Conservation (phyloP, 2,888 invertebrate genomes). For the Eurytoma adleriae region DNA sequence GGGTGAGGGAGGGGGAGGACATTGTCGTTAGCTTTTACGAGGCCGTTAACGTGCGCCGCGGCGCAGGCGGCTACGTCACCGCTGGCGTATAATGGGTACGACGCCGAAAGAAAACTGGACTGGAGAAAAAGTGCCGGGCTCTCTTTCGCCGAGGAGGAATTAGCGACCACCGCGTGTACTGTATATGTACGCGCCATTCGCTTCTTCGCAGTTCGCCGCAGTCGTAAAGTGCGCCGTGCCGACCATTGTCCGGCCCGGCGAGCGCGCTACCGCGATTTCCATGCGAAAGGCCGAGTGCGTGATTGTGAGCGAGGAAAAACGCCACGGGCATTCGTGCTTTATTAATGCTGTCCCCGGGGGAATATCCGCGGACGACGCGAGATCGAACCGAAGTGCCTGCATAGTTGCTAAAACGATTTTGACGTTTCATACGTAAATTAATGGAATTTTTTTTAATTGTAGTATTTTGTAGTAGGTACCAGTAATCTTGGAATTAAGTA, state of each 20-base stretch:
- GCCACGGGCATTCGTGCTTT: too few species aligned
- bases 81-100: slow-evolving; percentile 55
- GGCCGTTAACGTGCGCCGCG: slow-evolving; percentile 72
- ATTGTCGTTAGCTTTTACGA: slow-evolving; percentile 76
- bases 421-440: too few species aligned
- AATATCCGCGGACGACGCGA: too few species aligned
- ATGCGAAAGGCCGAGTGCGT: slow-evolving; percentile 51
- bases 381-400: not conserved
- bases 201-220: slow-evolving; percentile 16
- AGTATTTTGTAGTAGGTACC: too few species aligned
- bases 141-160: slow-evolving; percentile 46
- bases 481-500: too few species aligned
- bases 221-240: slow-evolving; percentile 36
- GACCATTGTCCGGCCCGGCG: slow-evolving; percentile 49
- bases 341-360: too few species aligned
- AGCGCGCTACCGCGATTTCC: slow-evolving; percentile 58
- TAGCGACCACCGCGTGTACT: slow-evolving; percentile 25
- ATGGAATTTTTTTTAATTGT: too few species aligned
- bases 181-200: not conserved
- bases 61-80: slow-evolving; percentile 22
- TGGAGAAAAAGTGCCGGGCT: slow-evolving; percentile 62
- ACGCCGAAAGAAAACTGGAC: slow-evolving; percentile 66
- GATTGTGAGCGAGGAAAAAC: too few species aligned
- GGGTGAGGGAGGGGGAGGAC: slow-evolving; percentile 64
- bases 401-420: too few species aligned